Base-by-base conservation (phyloP, 2,113 vertebrate genomes). In the Varanus salvator region DNA sequence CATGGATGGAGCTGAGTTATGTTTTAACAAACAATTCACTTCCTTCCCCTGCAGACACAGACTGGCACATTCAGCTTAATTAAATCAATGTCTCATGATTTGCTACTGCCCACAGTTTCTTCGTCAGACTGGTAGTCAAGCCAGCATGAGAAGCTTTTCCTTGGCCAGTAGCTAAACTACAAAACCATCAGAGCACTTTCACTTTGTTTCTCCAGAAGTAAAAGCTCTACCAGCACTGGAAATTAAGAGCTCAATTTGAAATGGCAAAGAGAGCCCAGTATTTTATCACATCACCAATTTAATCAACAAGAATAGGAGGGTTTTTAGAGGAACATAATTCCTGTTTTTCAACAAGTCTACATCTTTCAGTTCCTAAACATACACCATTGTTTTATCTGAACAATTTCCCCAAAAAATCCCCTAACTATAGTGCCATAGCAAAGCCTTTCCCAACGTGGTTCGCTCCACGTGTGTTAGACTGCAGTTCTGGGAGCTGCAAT, bases 41-140 rank as follows among this genome's bases (percentile, higher is more conserved):
- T 8, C 48, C 15, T 25, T 0, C 9, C 48, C 54, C 1, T 23
- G 0, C 11, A 82, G 0, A 0, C 52, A 2, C n/a, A 19, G 14
- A 21, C 2, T 29, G 5, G 27, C 27, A 29, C n/a, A 44, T 44
- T 44, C 38, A 44, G 76, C 8, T 0, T 1, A 1, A 44, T 69
- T 76, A 71, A n/a, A 76, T 17, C 2, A 71, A 6, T 9, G 19
- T 34, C 52, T 44, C 23, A 5, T 48, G 50, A 83, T 2, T n/a
- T 3, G 5, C 64, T 69, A 54, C 38, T 69, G 82, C 69, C 57
- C 0, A 0, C 0, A 1, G 31, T 7, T 44, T 27, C 29, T 38
- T 84, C 6, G 4, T 8, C 77, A 54, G 86, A 27, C 76, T 34
- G 64, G 74, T 84, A 31, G 3, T 15, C 54, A 87, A 34, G 0